phyloP scores from a whole-genome alignment of 2,888 invertebrate genomes.

The Polyommatus iphigenia region DNA sequence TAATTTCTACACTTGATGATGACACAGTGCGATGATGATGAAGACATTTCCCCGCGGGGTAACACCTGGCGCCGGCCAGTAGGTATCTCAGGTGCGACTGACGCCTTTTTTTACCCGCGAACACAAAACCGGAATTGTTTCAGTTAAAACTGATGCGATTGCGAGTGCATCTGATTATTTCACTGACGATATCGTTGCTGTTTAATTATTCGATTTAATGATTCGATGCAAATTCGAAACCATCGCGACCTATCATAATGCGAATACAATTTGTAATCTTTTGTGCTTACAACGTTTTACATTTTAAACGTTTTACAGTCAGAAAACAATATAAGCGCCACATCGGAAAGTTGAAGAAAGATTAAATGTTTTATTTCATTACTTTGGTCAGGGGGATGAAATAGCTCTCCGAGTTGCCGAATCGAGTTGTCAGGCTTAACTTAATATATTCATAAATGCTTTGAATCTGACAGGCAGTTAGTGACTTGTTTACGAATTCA shows the following conservation, averaged over 20 bases:
- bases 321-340: neutral
- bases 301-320: constrained; percentile 24
- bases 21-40: too few species aligned
- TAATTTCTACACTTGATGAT: too few species aligned
- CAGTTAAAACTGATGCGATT: constrained; percentile 28
- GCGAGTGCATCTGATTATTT: constrained; percentile 32
- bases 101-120: neutral
- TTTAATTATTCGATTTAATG: constrained; percentile 35
- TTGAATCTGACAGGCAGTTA: neutral
- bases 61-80: neutral
- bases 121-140: constrained; percentile 20
- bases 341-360: neutral
- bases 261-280: constrained; percentile 36
- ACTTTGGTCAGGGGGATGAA: neutral
- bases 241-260: constrained; percentile 33
- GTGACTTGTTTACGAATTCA: neutral
- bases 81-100: constrained; percentile 15
- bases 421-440: constrained; percentile 2
- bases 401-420: neutral
- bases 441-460: constrained; percentile 13
- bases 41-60: neutral
- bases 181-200: constrained; percentile 27
- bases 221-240: constrained; percentile 35
- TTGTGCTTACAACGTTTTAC: constrained; percentile 19
- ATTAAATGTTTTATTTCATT: neutral